Evolutionary conservation across 2,797 vertebrate genomes (phyloP), one percentile per base, ranked within the genome.

Genomic region (Carduelis carduelis): DNA sequence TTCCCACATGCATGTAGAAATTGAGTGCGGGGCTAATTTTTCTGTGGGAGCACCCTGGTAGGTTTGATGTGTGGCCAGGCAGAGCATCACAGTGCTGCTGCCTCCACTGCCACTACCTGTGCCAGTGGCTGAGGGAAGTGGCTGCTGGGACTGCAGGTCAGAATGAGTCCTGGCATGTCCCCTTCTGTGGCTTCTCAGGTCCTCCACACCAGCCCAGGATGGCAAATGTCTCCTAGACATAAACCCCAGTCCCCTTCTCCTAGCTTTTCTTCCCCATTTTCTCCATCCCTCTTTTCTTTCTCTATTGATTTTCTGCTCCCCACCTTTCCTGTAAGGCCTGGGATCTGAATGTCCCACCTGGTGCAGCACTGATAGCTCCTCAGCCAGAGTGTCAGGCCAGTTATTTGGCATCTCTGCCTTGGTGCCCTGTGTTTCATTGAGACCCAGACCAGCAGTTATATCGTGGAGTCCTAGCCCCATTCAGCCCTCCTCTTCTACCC

Each of bases 381-480:
- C 41, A 60, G 50, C 12, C 20, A 11, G 11, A 21, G 26, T n/a
- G 21, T 15, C 26, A 32, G 0, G 2, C 27, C 1, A 1, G 26
- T 55, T 69, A 50, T 53, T 53, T 80, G n/a, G 18, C 1, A 0
- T 56, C 35, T 74, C 39, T 74, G 44, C 44, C 56, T 70, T 28
- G 24, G 17, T 56, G n/a, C 21, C 4, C 12, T 32, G 5, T 12
- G 12, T 10, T 76, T 75, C 16, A 9, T 56, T 84, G 56, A 87
- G 68, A 49, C 9, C 39, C 47, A 56, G 52, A 72, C 19, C 32
- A 63, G 13, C 16, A 68, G 35, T 35, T 27, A 14, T 6, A 37
- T 4, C 0, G 0, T 44, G 35, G 21, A 19, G 17, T 55, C 70
- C 74, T 32, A 35, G 4, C 20, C 60, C 22, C 14, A 2, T 41